Evolutionary conservation across 2,797 vertebrate species (phyloP), one percentile per base, ranked within the genome.

Genomic region (Toxotes lorentzi): DNA sequence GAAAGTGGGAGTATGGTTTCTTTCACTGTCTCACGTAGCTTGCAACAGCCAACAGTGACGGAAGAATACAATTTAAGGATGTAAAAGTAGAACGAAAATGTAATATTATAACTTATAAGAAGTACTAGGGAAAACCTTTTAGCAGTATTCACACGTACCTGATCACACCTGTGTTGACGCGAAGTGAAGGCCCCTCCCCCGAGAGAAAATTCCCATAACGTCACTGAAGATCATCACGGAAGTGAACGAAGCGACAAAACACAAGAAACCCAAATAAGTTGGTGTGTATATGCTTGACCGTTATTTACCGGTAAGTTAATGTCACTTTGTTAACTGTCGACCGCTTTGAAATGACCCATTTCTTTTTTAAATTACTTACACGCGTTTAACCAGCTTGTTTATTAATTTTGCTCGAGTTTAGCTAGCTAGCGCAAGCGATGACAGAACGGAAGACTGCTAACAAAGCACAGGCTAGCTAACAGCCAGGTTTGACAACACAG

Each of bases 161-260:
- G 5, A 9, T 45, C 48, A 21, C 65, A 70, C 61, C 73, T 65
- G 30, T 54, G 7, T 27, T 51, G 12, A 54, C 10, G 43, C 16
- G 38, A 1, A 34, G 40, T 8, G 16, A 13, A 53, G 34, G 13
- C 73, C 59, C 63, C 88, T 81, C 90, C 92, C 80, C 34, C 30
- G 1, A 34, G 38, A 5, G 27, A 71, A 83, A 80, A 16, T 43
- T 16, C 64, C 71, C 64, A 63, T 86, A 73, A 93, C 91, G 90
- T 94, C 83, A 87, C 35, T 1, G 1, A 7, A 67, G 6, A 74
- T 62, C 43, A 80, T 60, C 63, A 34, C 93, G 94, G 94, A 94
- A 94, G 92, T 90, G 66, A 90, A 86, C 11, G 23, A 8, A 64
- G 32, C 76, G 75, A 80, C 66, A 56, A 53, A 84, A 80, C 81